These are phyloP conservation scores for Syngnathus scovelli DNA, from an alignment of 2,113 vertebrate genomes.

Conservation along the genomic window DNA sequence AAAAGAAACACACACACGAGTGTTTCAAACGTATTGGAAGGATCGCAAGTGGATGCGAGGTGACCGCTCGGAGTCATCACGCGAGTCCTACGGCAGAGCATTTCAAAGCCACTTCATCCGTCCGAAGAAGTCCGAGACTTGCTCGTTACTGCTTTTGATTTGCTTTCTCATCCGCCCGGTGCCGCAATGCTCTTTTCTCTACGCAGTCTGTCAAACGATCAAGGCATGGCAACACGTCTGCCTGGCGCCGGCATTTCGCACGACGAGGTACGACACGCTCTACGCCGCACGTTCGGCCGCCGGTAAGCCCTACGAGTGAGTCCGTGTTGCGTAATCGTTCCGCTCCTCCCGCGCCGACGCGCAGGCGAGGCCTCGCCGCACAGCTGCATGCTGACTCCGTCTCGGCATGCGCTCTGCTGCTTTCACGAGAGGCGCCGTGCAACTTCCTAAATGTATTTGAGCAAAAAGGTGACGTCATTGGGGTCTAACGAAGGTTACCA, in stretches of 20 bases:
- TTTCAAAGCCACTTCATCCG: background rate
- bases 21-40: background rate
- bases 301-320: constrained; percentile 28
- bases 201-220: background rate
- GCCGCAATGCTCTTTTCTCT: background rate
- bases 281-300: constrained; percentile 32
- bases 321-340: constrained; percentile 61
- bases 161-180: background rate
- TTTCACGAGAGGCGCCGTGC: background rate
- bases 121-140: too few species aligned
- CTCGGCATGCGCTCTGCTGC: background rate
- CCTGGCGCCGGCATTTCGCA: constrained; percentile 14
- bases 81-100: too few species aligned
- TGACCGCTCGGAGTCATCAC: background rate
- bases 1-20: background rate
- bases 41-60: background rate
- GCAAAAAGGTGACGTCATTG: background rate
- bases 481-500: background rate
- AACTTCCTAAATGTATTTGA: background rate
- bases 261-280: constrained; percentile 19
- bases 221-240: constrained; percentile 17
- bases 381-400: constrained; percentile 10
- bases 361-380: constrained; percentile 8
- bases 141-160: too few species aligned
- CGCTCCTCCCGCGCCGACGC: constrained; percentile 43